A percentile compares a stretch with the other conserved stretches of the same genome.
These are phyloP conservation scores for Pomatorhinus ruficollis DNA, from an alignment of 2,113 vertebrate genomes.

Conservation along the genomic window DNA sequence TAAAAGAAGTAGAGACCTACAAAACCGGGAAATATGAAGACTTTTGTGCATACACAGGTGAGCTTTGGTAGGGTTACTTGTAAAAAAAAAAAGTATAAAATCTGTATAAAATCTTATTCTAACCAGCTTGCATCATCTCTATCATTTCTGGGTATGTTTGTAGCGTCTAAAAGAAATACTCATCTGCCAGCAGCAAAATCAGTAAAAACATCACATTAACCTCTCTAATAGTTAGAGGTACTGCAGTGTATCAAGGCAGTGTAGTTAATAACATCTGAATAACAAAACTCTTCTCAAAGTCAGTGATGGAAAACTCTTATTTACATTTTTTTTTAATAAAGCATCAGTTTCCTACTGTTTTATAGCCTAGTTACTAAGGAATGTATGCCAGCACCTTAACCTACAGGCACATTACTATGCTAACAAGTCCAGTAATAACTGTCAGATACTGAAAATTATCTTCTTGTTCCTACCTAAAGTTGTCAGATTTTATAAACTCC, in stretches of 20 bases:
- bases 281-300: background rate
- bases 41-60: rapidly evolving
- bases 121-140: background rate
- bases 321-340: background rate
- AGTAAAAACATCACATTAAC: background rate
- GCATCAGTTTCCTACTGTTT: background rate
- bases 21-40: background rate
- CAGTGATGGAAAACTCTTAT: background rate
- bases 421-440: background rate
- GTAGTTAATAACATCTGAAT: background rate
- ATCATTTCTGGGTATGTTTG: background rate
- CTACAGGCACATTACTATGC: background rate
- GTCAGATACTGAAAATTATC: background rate
- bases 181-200: background rate
- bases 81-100: background rate
- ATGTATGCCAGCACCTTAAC: background rate
- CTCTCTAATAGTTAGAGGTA: background rate
- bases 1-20: background rate
- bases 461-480: background rate
- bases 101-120: background rate
- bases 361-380: background rate
- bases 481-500: background rate
- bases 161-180: background rate
- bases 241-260: background rate
- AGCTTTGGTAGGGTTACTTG: background rate